phyloP scores from a whole-genome alignment of 2,888 invertebrate species.

The Agrochola circellaris region DNA sequence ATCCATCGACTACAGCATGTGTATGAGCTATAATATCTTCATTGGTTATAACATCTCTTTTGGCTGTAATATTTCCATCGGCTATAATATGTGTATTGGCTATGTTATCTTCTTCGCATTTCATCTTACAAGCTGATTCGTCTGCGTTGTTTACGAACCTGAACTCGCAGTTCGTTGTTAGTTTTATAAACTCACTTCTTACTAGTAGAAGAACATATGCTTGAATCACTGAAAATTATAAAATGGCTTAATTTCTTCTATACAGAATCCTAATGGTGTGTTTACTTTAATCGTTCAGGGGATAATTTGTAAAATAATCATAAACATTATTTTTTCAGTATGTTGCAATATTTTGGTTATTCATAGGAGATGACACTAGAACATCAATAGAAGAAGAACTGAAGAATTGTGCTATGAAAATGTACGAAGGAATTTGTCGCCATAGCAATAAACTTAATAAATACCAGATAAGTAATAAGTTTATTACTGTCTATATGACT shows the following conservation, averaged over 20 bases:
- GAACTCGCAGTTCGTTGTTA: constrained; percentile 35
- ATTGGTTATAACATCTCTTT: background rate
- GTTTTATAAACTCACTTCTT: constrained; percentile 59
- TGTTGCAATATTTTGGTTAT: background rate
- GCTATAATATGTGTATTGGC: background rate
- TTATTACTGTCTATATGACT: too few relatives aligned
- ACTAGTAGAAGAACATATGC: constrained; percentile 55
- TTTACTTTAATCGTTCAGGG: background rate
- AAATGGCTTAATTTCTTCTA: background rate
- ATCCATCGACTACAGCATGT: too few relatives aligned
- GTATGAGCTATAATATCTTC: background rate
- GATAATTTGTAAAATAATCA: background rate
- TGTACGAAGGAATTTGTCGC: too few relatives aligned
- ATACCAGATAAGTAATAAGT: too few relatives aligned
- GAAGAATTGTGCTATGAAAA: too few relatives aligned
- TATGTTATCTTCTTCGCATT: constrained; percentile 1
- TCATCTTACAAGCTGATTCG: constrained; percentile 24
- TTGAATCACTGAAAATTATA: constrained; percentile 58
- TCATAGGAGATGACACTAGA: background rate
- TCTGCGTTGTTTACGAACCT: constrained; percentile 51
- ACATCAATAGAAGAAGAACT: background rate
- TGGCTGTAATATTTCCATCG: background rate
- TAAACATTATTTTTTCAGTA: background rate
- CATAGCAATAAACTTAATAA: too few relatives aligned
- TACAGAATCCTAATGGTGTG: background rate